These are phyloP conservation scores for Apamea monoglypha DNA, from an alignment of 2,888 invertebrate species.

Conservation along the genomic window DNA sequence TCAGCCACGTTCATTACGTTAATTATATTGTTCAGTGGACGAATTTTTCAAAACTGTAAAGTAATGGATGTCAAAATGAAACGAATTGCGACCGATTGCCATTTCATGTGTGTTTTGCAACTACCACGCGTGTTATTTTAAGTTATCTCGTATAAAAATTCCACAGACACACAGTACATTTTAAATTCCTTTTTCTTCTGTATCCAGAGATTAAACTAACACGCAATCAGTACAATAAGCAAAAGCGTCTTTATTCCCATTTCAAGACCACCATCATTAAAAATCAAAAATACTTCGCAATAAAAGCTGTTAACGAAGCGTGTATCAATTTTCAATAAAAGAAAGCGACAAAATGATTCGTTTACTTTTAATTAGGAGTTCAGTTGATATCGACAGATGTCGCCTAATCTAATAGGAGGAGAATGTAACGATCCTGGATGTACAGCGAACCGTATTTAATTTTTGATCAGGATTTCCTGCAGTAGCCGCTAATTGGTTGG, in stretches of 20 bases:
- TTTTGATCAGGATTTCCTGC: slow-evolving; percentile 21
- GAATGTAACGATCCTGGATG: slow-evolving; percentile 10
- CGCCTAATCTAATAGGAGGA: background rate
- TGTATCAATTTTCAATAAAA: slow-evolving; percentile 22
- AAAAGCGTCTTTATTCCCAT: background rate
- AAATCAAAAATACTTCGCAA: background rate
- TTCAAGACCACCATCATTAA: background rate
- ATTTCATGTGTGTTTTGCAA: no score
- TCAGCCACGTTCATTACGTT: background rate
- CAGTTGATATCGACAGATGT: slow-evolving; percentile 1
- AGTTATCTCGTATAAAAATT: background rate
- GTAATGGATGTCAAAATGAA: background rate
- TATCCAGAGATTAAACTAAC: background rate
- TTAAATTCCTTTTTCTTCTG: background rate
- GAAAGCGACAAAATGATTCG: slow-evolving; percentile 18
- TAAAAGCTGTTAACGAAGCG: background rate
- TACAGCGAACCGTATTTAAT: slow-evolving; percentile 9
- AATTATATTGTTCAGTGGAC: background rate
- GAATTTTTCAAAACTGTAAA: background rate
- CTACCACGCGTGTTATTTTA: no score
- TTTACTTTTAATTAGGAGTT: slow-evolving; percentile 48
- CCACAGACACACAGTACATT: no score
- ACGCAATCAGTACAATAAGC: background rate
- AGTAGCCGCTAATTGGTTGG: background rate
- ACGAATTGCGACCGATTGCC: no score